Base-by-base conservation (phyloP, 2,113 vertebrate species). In the Megaceryle torquata region DNA sequence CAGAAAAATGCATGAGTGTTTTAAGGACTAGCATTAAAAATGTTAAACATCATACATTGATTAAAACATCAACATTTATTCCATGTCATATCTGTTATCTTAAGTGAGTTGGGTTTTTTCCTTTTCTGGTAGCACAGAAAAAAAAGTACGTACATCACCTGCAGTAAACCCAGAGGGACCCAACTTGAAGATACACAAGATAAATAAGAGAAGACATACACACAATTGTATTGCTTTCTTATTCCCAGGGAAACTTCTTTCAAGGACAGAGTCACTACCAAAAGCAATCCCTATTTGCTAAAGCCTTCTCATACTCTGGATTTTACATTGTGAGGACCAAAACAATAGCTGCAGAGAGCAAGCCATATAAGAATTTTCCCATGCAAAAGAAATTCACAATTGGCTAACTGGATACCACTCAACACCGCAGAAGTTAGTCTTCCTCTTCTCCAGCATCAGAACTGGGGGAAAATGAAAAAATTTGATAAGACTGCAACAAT, bases 11-110 rank as follows among this genome's bases (percentile, higher is more conserved):
- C 19, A 25, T 3, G 1, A 10, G 5, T 76, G 59, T 41, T 80
- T 93, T 26, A 64, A 61, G 50, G 22, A 53, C 35, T 17, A 60
- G 53, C 7, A 4, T 39, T 29, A 65, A 13, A 72, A 76, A 54
- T 20, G 20, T 64, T 86, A 75, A 79, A 35, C 25, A 59, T 16
- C 50, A 68, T 22, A 70, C 12, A 76, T 41, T 4, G 14, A 86
- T 77, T 86, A 88, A 80, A 88, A 65, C 37, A 31, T 72, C 92
- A 77, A 6, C 50, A 57, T 84, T 89, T 96, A 89, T 74, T 74
- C 33, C 21, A 37, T 9, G 22, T 43, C 25, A 15, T 60, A 86
- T 29, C 31, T 63, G 35, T 51, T 71, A 33, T 7, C 28, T 79
- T 61, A 28, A 57, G 41, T 77, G 18, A 20, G 21, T 24, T 54